phyloP scores from a whole-genome alignment of 1,140 invertebrate species.

The Acromyrmex echinatior region DNA sequence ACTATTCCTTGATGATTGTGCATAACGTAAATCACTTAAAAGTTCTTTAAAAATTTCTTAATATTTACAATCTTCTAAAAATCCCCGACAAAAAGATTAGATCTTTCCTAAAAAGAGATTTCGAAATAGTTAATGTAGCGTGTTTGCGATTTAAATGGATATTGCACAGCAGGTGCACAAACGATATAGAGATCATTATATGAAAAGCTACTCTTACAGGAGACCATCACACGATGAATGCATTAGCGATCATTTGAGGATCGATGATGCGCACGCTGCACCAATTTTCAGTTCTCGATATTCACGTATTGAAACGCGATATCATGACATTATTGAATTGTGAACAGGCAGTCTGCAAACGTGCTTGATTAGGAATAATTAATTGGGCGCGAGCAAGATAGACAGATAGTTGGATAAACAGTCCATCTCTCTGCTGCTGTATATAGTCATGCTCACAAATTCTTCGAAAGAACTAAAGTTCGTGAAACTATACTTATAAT shows the following conservation, averaged over 20 bases:
- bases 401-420: conserved; percentile 55
- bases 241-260: conserved; percentile 28
- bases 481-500: background rate
- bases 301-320: conserved; percentile 50
- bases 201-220: background rate
- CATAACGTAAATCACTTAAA: background rate
- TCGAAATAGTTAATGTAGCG: background rate
- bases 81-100: background rate
- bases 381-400: conserved; percentile 48
- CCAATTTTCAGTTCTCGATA: conserved; percentile 40
- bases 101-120: background rate
- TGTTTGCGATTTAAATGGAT: background rate
- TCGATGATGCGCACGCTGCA: conserved; percentile 6
- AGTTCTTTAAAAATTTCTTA: background rate
- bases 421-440: background rate
- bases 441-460: conserved; percentile 23
- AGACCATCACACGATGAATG: conserved; percentile 12
- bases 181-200: background rate
- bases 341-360: conserved; percentile 36
- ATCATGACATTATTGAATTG: conserved; percentile 54
- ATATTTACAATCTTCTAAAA: background rate
- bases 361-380: conserved; percentile 57
- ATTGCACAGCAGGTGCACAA: background rate
- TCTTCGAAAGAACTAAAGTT: background rate
- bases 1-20: background rate